These are phyloP conservation scores for Tretioscincus oriximinensis DNA, from an alignment of 2,113 vertebrate species.

Conservation along the genomic window DNA sequence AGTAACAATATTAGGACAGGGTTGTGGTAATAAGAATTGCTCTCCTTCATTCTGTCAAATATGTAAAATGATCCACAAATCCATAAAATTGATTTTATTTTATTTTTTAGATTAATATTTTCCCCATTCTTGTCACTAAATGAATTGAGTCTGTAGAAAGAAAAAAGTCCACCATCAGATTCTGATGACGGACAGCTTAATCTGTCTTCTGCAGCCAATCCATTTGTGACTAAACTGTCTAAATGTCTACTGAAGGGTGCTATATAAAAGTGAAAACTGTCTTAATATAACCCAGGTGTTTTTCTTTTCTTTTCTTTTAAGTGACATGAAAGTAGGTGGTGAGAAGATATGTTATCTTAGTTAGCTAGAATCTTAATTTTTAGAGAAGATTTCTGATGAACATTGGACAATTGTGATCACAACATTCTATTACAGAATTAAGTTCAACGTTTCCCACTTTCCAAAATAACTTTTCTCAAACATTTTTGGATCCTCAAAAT, in stretches of 20 bases:
- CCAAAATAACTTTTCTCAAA: not conserved
- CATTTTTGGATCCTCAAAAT: not conserved
- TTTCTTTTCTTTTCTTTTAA: not conserved
- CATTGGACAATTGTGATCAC: not conserved
- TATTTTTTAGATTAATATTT: not conserved
- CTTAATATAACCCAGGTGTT: not conserved
- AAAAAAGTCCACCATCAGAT: not conserved
- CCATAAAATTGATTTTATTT: not conserved
- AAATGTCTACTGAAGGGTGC: slow-evolving; percentile 1
- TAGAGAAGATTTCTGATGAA: not conserved
- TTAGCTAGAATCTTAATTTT: not conserved
- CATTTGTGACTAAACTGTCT: slow-evolving; percentile 14
- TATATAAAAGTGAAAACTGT: not conserved
- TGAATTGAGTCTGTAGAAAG: not conserved
- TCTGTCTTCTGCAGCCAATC: slow-evolving; percentile 7
- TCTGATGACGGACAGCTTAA: slow-evolving; percentile 9
- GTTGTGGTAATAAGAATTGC: no score
- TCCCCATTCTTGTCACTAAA: not conserved
- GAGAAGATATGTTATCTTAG: not conserved
- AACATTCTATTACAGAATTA: not conserved
- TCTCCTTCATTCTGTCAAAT: not conserved
- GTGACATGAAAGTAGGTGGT: not conserved
- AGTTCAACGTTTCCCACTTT: not conserved
- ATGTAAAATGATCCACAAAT: not conserved
- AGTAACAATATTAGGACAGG: no score